Evolutionary conservation across 2,888 invertebrate genomes (phyloP).

Genomic region (Lutraria lutraria): DNA sequence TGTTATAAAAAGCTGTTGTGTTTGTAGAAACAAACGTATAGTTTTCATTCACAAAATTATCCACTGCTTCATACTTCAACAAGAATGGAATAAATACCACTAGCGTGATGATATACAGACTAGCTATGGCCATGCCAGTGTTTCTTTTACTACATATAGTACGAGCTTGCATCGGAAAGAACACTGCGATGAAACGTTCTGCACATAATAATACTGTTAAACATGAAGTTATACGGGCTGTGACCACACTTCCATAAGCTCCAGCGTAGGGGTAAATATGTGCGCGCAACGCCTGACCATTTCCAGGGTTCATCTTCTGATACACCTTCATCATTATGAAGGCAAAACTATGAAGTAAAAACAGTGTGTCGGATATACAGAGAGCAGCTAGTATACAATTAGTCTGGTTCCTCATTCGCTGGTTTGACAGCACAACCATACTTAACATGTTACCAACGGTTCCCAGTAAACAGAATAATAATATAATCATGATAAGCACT

Average conservation of each 20-base stretch:
- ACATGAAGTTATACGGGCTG: conserved; percentile 80
- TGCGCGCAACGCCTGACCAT: conserved; percentile 69
- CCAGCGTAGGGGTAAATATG: conserved; percentile 78
- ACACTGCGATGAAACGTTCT: conserved; percentile 82
- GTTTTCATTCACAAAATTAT: conserved; percentile 57
- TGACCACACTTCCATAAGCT: conserved; percentile 80
- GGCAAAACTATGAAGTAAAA: conserved; percentile 77
- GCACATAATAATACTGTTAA: conserved; percentile 78
- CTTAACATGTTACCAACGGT: conserved; percentile 79
- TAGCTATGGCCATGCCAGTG: conserved; percentile 73
- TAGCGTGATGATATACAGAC: conserved; percentile 77
- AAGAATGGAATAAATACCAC: conserved; percentile 79
- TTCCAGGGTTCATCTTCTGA: conserved; percentile 65
- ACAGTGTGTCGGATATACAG: conserved; percentile 78
- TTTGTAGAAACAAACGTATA: conserved; percentile 67
- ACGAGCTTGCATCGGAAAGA: conserved; percentile 81
- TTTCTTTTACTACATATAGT: conserved; percentile 75
- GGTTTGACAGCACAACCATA: conserved; percentile 77
- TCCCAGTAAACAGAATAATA: conserved; percentile 76
- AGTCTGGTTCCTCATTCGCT: conserved; percentile 79
- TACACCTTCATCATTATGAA: conserved; percentile 76
- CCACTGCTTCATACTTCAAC: conserved; percentile 75
- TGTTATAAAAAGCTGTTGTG: conserved; percentile 74
- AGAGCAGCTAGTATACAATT: conserved; percentile 79
- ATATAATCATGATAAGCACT: conserved; percentile 76